Conservation (phyloP, 2,888 invertebrate genomes). For the Sminthurides aquaticus region DNA sequence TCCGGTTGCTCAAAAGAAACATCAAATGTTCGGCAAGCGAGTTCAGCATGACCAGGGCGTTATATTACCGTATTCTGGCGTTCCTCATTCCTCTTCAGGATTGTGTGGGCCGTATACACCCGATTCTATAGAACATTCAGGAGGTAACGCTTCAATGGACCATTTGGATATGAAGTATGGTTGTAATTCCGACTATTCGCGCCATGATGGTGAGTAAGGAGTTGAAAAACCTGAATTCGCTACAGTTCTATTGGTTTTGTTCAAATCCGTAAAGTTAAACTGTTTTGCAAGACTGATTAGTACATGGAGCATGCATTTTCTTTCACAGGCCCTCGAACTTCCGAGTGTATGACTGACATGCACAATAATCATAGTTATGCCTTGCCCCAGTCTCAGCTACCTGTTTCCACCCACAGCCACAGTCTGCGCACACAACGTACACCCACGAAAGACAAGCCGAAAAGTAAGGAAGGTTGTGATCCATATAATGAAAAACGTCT, state of each 20-base stretch:
- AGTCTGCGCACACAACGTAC: constrained; percentile 25
- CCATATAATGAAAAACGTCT: background rate
- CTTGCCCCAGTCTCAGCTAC: constrained; percentile 53
- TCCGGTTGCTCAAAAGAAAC: constrained; percentile 76
- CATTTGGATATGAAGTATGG: constrained; percentile 61
- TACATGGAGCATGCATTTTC: too few species aligned
- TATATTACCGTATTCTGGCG: constrained; percentile 34
- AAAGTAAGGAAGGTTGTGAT: constrained; percentile 32
- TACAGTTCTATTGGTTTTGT: too few species aligned
- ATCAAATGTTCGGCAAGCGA: constrained; percentile 84
- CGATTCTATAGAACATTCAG: constrained; percentile 46
- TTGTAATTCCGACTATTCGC: constrained; percentile 59
- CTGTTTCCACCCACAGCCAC: constrained; percentile 30
- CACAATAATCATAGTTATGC: constrained; percentile 85
- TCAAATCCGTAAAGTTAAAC: too few species aligned
- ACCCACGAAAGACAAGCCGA: constrained; percentile 37
- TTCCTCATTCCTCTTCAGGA: constrained; percentile 29
- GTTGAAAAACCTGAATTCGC: too few species aligned
- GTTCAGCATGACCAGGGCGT: constrained; percentile 61
- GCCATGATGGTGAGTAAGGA: constrained; percentile 44
- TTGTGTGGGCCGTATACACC: constrained; percentile 28
- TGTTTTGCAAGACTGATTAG: too few species aligned
- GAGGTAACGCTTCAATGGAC: constrained; percentile 48
- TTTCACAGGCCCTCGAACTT: too few species aligned
- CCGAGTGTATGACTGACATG: constrained; percentile 45